Evolutionary conservation across 2,888 invertebrate species (phyloP), one percentile per base, ranked within the genome.

Genomic region (Exocentrus adspersus): DNA sequence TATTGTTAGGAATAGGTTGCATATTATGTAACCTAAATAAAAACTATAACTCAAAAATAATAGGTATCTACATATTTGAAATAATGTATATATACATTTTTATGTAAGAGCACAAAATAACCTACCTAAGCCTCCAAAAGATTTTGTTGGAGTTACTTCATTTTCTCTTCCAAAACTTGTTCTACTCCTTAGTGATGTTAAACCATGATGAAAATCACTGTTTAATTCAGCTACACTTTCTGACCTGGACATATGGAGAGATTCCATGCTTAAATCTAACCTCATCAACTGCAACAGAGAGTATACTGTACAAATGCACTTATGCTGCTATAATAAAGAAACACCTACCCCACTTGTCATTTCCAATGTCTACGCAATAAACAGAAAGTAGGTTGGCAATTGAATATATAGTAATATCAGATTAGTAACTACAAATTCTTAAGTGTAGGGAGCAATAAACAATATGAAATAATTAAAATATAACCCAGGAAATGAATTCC

Each of bases 221-320:
- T 90, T 93, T 10, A 94, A 83, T 84, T 94, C 93, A 16, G 91
- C 91, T 73, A 93, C 93, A 79, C 93, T 93, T 80, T 94, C 94
- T 21, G 94, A 93, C 28, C 93, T 88, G 14, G 88, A 89, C 71
- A 93, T 89, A 51, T 90, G 90, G 68, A 92, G 83, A 24, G 92
- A 91, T 81, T 93, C 93, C 84, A 91, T 89, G 60, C 92, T 91
- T 46, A 90, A 88, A 80, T 93, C 93, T 81, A 92, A 86, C 61
- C 91, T 88, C 92, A 93, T 92, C 61, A 93, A 87, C 93, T 93
- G 84, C 9, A 80, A 50, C 12, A 12, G 12, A 24, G 12, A 75
- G 58, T 52, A 28, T 17, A 32, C 2, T 28, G 12, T 30, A 24
- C 16, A 12, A 3, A 24, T 24, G 24, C 7, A 24, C 19, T 14